phyloP scores from a whole-genome alignment of 2,113 vertebrate genomes.

The Rhombomys opimus region DNA sequence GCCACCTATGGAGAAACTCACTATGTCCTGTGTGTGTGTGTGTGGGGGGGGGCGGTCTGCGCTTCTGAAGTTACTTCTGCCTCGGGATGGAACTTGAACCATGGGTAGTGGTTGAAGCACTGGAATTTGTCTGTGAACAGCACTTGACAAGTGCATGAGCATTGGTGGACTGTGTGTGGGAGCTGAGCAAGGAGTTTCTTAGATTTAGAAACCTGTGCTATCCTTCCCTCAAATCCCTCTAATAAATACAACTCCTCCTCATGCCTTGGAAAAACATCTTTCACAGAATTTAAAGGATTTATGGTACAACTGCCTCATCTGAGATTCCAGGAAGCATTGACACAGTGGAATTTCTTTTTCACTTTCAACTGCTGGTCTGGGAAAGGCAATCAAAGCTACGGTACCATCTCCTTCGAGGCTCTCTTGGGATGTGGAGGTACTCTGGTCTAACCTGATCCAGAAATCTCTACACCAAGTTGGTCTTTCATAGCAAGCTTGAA shows the following conservation, averaged over 20 bases:
- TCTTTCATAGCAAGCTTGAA: neutral
- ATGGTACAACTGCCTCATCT: neutral
- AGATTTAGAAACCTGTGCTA: conserved; percentile 27
- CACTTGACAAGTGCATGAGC: neutral
- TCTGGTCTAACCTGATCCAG: neutral
- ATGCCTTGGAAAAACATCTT: conserved; percentile 35
- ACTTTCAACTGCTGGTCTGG: neutral
- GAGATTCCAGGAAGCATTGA: conserved; percentile 16
- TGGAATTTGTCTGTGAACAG: neutral
- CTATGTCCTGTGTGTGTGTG: neutral
- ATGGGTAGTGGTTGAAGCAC: neutral
- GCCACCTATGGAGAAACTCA: neutral
- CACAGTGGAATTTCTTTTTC: neutral
- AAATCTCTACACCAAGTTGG: neutral
- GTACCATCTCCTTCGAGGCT: rapidly evolving
- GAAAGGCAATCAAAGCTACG: neutral
- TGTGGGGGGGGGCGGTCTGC: too few relatives aligned
- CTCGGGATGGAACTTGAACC: neutral
- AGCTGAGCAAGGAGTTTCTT: neutral
- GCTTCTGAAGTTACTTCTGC: neutral
- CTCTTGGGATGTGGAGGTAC: rapidly evolving
- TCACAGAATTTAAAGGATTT: conserved; percentile 28
- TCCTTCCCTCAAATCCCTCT: neutral
- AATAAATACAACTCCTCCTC: conserved; percentile 5
- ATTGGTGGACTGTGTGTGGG: rapidly evolving